Percentiles rank a stretch among this genome's conserved stretches.
phyloP scores from a whole-genome alignment of 2,113 vertebrate species.

The Origma solitaria region DNA sequence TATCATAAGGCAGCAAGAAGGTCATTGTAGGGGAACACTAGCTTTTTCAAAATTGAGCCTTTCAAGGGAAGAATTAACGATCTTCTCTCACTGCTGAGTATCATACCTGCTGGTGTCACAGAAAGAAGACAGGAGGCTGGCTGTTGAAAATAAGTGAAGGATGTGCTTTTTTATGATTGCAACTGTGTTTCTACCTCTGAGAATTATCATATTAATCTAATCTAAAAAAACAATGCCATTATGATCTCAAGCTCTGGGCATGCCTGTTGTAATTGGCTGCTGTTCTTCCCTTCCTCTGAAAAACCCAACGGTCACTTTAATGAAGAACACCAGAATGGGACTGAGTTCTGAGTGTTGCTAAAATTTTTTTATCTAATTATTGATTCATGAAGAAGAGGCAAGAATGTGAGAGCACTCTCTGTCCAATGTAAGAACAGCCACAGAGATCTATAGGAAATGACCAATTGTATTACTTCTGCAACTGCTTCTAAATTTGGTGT shows the following conservation, averaged over 20 bases:
- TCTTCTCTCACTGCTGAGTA: slow-evolving; percentile 4
- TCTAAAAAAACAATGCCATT: background rate
- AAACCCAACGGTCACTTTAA: background rate
- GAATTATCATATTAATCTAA: background rate
- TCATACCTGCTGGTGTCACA: background rate
- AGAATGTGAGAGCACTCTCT: background rate
- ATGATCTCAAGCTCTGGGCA: background rate
- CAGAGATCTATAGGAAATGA: background rate
- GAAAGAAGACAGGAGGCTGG: background rate
- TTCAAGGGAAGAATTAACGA: slow-evolving; percentile 45
- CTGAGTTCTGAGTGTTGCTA: background rate
- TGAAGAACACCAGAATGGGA: background rate
- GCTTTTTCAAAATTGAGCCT: slow-evolving; percentile 15
- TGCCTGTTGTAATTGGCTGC: background rate
- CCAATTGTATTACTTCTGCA: background rate
- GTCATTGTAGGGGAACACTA: background rate
- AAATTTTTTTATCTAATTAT: background rate
- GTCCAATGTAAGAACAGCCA: background rate
- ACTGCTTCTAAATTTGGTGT: background rate
- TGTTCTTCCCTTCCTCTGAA: background rate
- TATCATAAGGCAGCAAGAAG: slow-evolving; percentile 48
- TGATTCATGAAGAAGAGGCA: background rate
- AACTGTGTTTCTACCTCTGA: background rate
- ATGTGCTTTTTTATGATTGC: background rate
- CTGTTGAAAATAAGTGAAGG: background rate